A percentile compares a stretch with the other conserved stretches of the same genome.
These are phyloP conservation scores for Agapetus fuscipes DNA, from an alignment of 2,888 invertebrate species.

Conservation along the genomic window DNA sequence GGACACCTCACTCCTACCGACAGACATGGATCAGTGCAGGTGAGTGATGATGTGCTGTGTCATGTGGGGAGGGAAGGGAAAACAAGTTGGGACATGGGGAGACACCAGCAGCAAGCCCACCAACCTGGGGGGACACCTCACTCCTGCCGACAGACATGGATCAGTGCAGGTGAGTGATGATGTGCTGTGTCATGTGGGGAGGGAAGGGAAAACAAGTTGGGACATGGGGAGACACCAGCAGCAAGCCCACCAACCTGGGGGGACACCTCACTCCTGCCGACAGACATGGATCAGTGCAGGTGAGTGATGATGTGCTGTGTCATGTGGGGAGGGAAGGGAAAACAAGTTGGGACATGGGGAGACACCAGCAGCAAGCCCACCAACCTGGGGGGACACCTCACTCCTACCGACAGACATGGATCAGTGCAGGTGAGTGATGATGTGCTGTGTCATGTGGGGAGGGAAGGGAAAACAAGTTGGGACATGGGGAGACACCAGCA, in stretches of 20 bases:
- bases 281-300: slow-evolving; percentile 95
- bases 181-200: too few species aligned
- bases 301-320: too few species aligned
- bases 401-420: slow-evolving; percentile 92
- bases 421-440: slow-evolving; percentile 92
- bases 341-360: too few species aligned
- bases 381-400: slow-evolving; percentile 71
- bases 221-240: slow-evolving; percentile 76
- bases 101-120: slow-evolving; percentile 74
- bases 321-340: too few species aligned
- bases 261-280: slow-evolving; percentile 89
- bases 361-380: slow-evolving; percentile 74
- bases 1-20: slow-evolving; percentile 89
- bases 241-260: slow-evolving; percentile 67
- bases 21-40: too few species aligned
- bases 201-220: too few species aligned
- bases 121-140: slow-evolving; percentile 71
- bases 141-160: slow-evolving; percentile 92
- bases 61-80: slow-evolving; percentile 38
- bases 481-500: slow-evolving; percentile 76
- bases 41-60: too few species aligned
- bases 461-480: too few species aligned
- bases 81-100: slow-evolving; percentile 70
- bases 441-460: too few species aligned
- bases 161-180: slow-evolving; percentile 92